Evolutionary conservation across 2,797 vertebrate species (phyloP).

Genomic region (Ibycter americanus): DNA sequence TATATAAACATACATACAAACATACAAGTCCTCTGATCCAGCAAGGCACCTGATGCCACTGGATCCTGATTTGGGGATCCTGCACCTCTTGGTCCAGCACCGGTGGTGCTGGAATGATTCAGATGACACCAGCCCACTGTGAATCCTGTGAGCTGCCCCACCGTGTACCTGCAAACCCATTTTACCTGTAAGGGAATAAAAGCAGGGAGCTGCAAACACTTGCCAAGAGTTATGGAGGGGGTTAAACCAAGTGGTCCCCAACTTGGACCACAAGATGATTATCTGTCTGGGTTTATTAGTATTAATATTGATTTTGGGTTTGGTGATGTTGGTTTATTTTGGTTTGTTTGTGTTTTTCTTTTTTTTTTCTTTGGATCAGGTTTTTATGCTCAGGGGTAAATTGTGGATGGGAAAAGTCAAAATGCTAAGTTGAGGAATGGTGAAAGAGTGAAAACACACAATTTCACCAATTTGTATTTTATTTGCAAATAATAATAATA

Average conservation of each 20-base stretch:
- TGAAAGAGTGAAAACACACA: fast-evolving
- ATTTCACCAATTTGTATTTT: fast-evolving
- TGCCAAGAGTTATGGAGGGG: neutral
- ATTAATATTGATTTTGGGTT: neutral
- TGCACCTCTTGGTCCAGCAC: neutral
- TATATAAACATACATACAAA: neutral
- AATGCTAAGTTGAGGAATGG: fast-evolving
- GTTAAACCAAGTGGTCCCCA: neutral
- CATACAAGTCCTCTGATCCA: neutral
- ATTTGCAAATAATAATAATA: neutral
- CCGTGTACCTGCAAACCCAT: neutral
- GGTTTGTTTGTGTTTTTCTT: neutral
- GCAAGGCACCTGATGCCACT: neutral
- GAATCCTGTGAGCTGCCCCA: neutral
- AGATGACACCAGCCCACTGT: too few species aligned
- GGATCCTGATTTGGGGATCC: neutral
- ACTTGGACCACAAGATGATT: neutral
- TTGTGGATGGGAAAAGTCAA: neutral
- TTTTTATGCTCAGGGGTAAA: neutral
- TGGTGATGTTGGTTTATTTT: too few species aligned
- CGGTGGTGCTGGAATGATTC: neutral
- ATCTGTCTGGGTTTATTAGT: neutral
- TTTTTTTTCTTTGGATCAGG: neutral
- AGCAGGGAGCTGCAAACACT: neutral
- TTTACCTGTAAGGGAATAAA: neutral